Conservation (phyloP, 2,113 vertebrate species). For the Psophia crepitans region DNA sequence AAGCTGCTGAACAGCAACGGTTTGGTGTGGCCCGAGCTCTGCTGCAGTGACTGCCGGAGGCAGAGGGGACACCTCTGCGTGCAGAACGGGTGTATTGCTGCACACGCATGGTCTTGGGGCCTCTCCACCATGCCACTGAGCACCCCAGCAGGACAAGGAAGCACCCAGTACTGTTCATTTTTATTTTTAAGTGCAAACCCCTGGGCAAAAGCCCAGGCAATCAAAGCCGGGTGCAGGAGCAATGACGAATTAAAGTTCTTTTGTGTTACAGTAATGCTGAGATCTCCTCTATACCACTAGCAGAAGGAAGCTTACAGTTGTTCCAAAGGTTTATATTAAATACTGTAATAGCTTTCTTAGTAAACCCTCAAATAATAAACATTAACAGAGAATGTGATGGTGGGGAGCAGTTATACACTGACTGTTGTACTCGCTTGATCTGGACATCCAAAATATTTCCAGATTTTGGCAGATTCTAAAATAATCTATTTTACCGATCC, state of each 20-base stretch:
- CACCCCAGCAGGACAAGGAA: not conserved
- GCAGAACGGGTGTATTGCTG: not conserved
- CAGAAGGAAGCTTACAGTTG: not conserved
- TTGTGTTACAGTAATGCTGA: not conserved
- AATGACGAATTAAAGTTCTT: not conserved
- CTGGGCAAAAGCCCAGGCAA: not conserved
- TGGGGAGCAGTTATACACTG: not conserved
- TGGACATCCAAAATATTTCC: not conserved
- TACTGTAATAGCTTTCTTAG: not conserved
- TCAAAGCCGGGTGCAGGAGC: not conserved
- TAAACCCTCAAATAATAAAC: not conserved
- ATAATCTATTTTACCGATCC: not conserved
- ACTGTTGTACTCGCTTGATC: not conserved
- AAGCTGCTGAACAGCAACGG: accelerated
- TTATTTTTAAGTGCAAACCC: not conserved
- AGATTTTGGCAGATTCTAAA: not conserved
- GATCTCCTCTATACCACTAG: not conserved
- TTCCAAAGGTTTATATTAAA: not conserved
- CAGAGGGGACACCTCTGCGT: not conserved
- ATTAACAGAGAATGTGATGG: not conserved
- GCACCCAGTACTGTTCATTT: not conserved
- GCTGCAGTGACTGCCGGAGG: not conserved
- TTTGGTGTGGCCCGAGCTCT: accelerated
- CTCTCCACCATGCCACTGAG: not conserved
- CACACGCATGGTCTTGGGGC: not conserved